Percentiles rank a stretch among this genome's conserved stretches.
phyloP scores from a whole-genome alignment of 1,140 invertebrate species.

The Brachionus angularis region DNA sequence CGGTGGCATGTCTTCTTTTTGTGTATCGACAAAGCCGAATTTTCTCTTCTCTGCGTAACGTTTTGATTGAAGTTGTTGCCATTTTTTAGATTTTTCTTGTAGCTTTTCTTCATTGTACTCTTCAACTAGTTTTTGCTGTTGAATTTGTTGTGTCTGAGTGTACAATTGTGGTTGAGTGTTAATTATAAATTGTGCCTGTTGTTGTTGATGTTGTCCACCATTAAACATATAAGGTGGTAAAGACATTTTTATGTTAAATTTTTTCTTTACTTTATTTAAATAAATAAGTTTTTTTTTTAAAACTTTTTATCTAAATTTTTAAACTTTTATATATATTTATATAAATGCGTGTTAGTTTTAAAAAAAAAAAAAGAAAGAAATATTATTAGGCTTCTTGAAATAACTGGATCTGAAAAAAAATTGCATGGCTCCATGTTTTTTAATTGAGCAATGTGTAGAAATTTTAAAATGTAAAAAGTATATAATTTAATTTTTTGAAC shows the following conservation, averaged over 20 bases:
- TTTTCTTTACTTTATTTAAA: not conserved
- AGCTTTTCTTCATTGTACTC: conserved; percentile 17
- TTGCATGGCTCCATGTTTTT: too few relatives aligned
- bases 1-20: conserved; percentile 99
- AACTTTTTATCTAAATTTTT: too few relatives aligned
- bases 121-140: conserved; percentile 22
- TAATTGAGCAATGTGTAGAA: too few relatives aligned
- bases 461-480: too few relatives aligned
- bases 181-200: not conserved
- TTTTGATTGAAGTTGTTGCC: conserved; percentile 96
- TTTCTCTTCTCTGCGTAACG: conserved; percentile 95
- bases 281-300: too few relatives aligned
- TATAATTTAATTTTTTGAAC: too few relatives aligned
- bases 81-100: conserved; percentile 74
- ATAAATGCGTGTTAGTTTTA: too few relatives aligned
- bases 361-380: too few relatives aligned
- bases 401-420: too few relatives aligned
- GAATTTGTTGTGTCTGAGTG: not conserved
- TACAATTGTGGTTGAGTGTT: conserved; percentile 18
- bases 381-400: too few relatives aligned
- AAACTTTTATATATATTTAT: too few relatives aligned
- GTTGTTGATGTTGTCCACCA: conserved; percentile 3
- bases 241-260: conserved; percentile 17
- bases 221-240: conserved; percentile 24
- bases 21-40: conserved; percentile 96